Evolutionary conservation across 2,888 invertebrate genomes (phyloP).

Genomic region (Sisyra nigra): DNA sequence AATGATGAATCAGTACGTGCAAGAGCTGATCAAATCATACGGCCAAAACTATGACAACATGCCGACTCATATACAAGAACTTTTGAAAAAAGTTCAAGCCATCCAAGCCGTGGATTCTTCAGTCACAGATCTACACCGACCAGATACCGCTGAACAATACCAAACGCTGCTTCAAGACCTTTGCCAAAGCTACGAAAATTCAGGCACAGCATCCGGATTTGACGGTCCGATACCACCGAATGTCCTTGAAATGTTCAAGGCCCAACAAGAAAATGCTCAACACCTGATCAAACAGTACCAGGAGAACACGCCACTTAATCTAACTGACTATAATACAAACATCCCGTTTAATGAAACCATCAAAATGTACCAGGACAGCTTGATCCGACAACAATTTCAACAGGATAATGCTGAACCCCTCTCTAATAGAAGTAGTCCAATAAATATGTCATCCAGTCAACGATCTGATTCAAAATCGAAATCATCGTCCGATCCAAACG

Average conservation of each 20-base stretch:
- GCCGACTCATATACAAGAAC: constrained; percentile 2
- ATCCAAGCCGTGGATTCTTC: not conserved
- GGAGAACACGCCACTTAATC: constrained; percentile 2
- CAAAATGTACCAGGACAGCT: constrained; percentile 5
- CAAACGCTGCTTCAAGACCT: not conserved
- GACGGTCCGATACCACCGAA: constrained; percentile 25
- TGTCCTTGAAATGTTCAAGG: constrained; percentile 3
- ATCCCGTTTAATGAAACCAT: constrained; percentile 3
- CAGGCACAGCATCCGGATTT: constrained; percentile 11
- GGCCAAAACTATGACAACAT: not conserved
- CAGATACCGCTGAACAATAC: not conserved
- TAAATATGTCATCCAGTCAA: not conserved
- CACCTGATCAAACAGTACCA: constrained; percentile 1
- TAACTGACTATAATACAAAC: not conserved
- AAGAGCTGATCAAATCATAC: constrained; percentile 1
- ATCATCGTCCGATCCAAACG: not conserved
- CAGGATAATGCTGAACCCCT: not conserved
- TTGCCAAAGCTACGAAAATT: not conserved
- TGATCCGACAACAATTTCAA: constrained; percentile 2
- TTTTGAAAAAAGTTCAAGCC: constrained; percentile 1
- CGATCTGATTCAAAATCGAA: not conserved
- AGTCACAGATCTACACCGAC: not conserved
- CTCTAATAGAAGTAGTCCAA: not conserved
- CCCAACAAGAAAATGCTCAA: constrained; percentile 1
- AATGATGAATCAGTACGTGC: constrained; percentile 1